Percentiles rank a stretch among this genome's conserved stretches.
Evolutionary conservation across 1,140 invertebrate genomes (phyloP).

Genomic region (Eueides isabella): DNA sequence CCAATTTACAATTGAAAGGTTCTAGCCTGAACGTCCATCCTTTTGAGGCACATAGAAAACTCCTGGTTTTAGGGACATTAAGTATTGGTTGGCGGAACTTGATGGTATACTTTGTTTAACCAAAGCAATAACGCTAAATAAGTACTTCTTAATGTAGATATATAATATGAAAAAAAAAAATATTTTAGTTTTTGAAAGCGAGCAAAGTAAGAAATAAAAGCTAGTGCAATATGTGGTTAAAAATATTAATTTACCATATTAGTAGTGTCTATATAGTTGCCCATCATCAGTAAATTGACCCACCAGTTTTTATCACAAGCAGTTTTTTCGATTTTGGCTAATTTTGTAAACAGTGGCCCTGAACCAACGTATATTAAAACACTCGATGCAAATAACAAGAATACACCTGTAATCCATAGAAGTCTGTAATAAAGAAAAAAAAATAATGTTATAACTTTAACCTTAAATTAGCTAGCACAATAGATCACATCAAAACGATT

Average conservation of each 20-base stretch:
- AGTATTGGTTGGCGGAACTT: not conserved
- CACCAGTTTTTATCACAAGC: slow-evolving; percentile 46
- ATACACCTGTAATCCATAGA: not conserved
- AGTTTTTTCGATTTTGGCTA: not conserved
- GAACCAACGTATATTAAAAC: slow-evolving; percentile 15
- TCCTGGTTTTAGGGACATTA: too few relatives aligned
- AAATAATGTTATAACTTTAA: not conserved
- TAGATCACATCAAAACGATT: too few relatives aligned
- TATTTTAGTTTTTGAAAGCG: too few relatives aligned
- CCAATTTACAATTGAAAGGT: too few relatives aligned
- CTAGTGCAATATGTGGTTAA: too few relatives aligned
- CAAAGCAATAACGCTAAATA: not conserved
- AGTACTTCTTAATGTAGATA: too few relatives aligned
- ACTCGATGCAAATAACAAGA: slow-evolving; percentile 20
- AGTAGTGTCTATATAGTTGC: slow-evolving; percentile 42
- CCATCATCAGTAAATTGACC: slow-evolving; percentile 43
- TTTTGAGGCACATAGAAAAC: too few relatives aligned
- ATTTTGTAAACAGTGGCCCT: slow-evolving; percentile 38
- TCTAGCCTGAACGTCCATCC: too few relatives aligned
- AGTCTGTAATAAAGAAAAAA: slow-evolving; percentile 9
- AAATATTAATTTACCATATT: slow-evolving; percentile 36
- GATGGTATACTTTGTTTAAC: not conserved
- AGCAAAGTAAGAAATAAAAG: too few relatives aligned
- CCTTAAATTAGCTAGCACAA: too few relatives aligned
- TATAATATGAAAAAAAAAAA: too few relatives aligned